A percentile compares a stretch with the other conserved stretches of the same genome.
Conservation (phyloP, 2,888 invertebrate species). For the Eilema caniola region DNA sequence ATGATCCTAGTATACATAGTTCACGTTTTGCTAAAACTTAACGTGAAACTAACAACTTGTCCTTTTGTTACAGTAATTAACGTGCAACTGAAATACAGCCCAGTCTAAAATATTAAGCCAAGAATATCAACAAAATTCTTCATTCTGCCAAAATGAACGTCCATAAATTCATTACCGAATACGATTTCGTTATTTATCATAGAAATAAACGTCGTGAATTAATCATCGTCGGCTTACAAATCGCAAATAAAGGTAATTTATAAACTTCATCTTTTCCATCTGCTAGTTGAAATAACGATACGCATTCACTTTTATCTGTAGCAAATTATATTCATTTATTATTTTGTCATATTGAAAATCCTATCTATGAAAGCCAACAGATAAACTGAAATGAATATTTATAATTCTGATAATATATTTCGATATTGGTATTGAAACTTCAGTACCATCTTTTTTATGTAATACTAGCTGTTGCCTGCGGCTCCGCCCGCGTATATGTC, state of each 20-base stretch:
- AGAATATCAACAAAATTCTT: slow-evolving; percentile 1
- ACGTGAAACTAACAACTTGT: not conserved
- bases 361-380: not conserved
- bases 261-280: slow-evolving; percentile 39
- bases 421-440: not conserved
- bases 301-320: slow-evolving; percentile 5
- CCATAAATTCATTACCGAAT: slow-evolving; percentile 37
- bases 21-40: not conserved
- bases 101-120: not conserved
- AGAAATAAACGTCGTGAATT: slow-evolving; percentile 34
- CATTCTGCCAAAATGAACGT: slow-evolving; percentile 3
- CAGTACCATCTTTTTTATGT: too few species aligned
- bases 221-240: slow-evolving; percentile 39
- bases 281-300: slow-evolving; percentile 9
- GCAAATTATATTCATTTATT: slow-evolving; percentile 15
- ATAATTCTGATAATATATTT: too few species aligned
- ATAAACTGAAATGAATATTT: not conserved
- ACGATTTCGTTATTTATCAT: slow-evolving; percentile 47
- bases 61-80: not conserved
- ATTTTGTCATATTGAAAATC: not conserved
- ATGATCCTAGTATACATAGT: too few species aligned
- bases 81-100: not conserved
- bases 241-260: slow-evolving; percentile 40
- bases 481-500: too few species aligned
- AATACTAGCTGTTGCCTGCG: too few species aligned